These are phyloP conservation scores for Notospermus geniculatus DNA, from an alignment of 1,140 invertebrate species.

Conservation along the genomic window DNA sequence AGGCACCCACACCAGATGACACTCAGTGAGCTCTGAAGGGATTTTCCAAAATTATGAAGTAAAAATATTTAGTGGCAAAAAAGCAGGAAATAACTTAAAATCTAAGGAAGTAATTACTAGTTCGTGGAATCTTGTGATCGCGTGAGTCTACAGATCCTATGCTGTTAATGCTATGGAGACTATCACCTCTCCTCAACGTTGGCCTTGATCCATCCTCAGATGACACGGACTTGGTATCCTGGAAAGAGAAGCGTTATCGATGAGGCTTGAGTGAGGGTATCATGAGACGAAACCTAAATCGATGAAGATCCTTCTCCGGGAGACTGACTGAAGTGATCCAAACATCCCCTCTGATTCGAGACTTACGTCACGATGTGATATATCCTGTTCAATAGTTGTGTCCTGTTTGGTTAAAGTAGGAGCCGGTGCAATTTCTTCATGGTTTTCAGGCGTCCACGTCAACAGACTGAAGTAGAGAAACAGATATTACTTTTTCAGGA, in stretches of 20 bases:
- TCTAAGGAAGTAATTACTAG: conserved; percentile 29
- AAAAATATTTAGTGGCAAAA: no score
- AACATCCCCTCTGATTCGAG: no score
- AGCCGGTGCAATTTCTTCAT: conserved; percentile 7
- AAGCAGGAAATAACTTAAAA: neutral
- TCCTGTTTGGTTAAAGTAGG: conserved; percentile 3
- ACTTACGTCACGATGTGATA: neutral
- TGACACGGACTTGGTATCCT: no score
- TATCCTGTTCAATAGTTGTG: conserved; percentile 12
- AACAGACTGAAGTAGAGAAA: conserved; percentile 34
- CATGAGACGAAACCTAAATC: no score
- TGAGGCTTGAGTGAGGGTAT: no score
- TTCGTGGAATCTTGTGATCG: conserved; percentile 46
- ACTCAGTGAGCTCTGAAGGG: no score
- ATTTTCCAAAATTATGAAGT: no score
- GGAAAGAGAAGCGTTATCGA: no score
- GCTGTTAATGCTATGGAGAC: conserved; percentile 57
- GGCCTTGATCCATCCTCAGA: conserved; percentile 25
- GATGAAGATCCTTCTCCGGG: no score
- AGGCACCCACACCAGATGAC: neutral
- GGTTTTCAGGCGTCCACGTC: conserved; percentile 38
- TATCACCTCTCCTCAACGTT: conserved; percentile 67
- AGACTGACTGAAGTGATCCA: no score
- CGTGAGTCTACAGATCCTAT: conserved; percentile 41
- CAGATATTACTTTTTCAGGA: neutral